Base-by-base conservation (phyloP, 2,888 invertebrate species). In the Nineta flava region DNA sequence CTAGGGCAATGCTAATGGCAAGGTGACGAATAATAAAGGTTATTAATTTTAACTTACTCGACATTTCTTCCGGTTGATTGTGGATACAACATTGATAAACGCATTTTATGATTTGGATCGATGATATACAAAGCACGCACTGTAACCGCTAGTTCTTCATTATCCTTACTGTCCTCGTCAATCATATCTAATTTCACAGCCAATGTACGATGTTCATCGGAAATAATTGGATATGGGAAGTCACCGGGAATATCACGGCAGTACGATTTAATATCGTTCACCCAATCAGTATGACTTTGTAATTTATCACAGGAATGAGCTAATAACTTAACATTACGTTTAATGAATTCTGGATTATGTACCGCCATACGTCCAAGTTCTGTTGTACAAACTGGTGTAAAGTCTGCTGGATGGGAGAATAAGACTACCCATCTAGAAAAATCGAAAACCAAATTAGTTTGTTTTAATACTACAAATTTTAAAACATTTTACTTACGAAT, bases 331-430 rank as follows among this genome's bases (percentile, higher is more conserved):
- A 80, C 78, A 57, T 78, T 77, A 16, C 87, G 69, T 58, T 82
- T 80, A 34, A 71, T 65, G 59, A 90, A 88, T 58, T 82, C 74
- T 0, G 76, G 74, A 49, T 72, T 66, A 59, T 86, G 76, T 13
- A 82, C 77, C 2, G 83, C 83, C 48, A 85, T 78, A 44, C 81
- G 72, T 3, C 84, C 87, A 56, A 92, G 67, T 65, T 91, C 91
- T 0, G 90, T 91, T 7, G 91, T 92, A 62, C 91, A 92, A 0
- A 91, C 90, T 0, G 91, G 91, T 0, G 91, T 92, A 64, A 83
- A 92, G 65, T 91, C 91, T 9, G 85, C 81, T 1, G 91, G 91
- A 64, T 91, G 91, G 0, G 88, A 88, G 64, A 91, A 91, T 19
- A 91, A 66, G 60, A 90, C 79, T 51, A 85, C 83, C 94, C 94